These are phyloP conservation scores for Drosophila siamana DNA, from an alignment of 2,888 invertebrate genomes.

Conservation along the genomic window DNA sequence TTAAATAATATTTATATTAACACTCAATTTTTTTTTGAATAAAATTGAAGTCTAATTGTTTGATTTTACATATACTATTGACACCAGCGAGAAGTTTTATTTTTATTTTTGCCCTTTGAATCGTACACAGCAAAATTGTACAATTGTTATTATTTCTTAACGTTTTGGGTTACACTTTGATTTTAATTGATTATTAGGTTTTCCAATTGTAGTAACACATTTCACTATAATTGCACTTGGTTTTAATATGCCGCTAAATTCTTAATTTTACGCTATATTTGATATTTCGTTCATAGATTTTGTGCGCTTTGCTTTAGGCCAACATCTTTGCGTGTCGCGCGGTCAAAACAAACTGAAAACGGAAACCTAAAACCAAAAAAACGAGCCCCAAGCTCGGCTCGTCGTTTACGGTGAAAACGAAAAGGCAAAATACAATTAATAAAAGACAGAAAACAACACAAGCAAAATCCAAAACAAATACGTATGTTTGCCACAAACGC, in stretches of 20 bases:
- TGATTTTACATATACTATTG: too few relatives aligned
- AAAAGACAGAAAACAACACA: slow-evolving; percentile 10
- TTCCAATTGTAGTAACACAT: not conserved
- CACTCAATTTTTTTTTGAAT: too few relatives aligned
- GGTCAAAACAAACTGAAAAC: slow-evolving; percentile 69
- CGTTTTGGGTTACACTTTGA: not conserved
- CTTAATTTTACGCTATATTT: slow-evolving; percentile 12
- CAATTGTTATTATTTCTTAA: not conserved
- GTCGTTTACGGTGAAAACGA: slow-evolving; percentile 28
- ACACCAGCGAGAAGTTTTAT: too few relatives aligned
- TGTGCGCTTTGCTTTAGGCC: slow-evolving; percentile 46
- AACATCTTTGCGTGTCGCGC: slow-evolving; percentile 59
- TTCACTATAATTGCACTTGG: slow-evolving; percentile 15
- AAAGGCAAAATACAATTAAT: slow-evolving; percentile 29
- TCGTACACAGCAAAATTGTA: not conserved
- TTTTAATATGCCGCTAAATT: slow-evolving; percentile 4
- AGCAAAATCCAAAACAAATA: slow-evolving; percentile 30
- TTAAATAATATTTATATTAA: too few relatives aligned
- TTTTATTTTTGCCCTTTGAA: not conserved
- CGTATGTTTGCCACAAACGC: slow-evolving; percentile 37
- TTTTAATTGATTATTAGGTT: not conserved
- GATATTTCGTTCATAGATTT: not conserved
- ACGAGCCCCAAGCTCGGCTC: slow-evolving; percentile 40
- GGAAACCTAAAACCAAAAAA: slow-evolving; percentile 35
- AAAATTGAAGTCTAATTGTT: too few relatives aligned